Evolutionary conservation across 2,888 invertebrate species (phyloP), one percentile per base, ranked within the genome.

Genomic region (Agrotis segetum): DNA sequence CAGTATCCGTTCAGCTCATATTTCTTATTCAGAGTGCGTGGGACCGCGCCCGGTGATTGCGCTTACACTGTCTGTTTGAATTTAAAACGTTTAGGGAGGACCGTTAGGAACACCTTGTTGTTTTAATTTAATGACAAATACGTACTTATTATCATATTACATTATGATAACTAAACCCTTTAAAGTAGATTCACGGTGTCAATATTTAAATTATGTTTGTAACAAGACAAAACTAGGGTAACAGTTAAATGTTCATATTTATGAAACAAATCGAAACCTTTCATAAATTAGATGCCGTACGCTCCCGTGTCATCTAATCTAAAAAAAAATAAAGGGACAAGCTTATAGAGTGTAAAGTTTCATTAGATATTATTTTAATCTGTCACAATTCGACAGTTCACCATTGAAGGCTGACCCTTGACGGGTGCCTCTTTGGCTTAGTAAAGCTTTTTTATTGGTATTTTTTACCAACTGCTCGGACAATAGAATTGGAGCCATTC

Each of bases 11-110:
- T 95, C 93, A 90, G 95, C 91, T 96, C 96, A 92, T 95, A 94
- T 96, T 96, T 96, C 96, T 95, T 95, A 96, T 96, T 96, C 96
- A 93, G 92, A 89, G 88, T 92, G 96, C 96, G 96, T 96, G 96
- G 96, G 96, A 96, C 75, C 78, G 70, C 67, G 75, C 79, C 80
- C 75, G 86, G 77, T 88, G 89, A 88, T 90, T 91, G 88, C 86
- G 87, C 80, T 80, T 85, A 83, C 87, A 83, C 85, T 87, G 87
- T 89, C 84, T 87, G 78, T 89, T 91, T 91, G 90, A 92, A 93
- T 93, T 91, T 91, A 85, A 92, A 94, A 89, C 85, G 85, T 85
- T 88, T 87, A 79, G 85, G 83, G 82, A 84, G 82, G 85, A 88
- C 90, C 88, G 92, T 93, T 92, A 85, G 58, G 77, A 88, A 90